Evolutionary conservation across 2,113 vertebrate species (phyloP), one percentile per base, ranked within the genome.

Genomic region (Ardeotis arabs): DNA sequence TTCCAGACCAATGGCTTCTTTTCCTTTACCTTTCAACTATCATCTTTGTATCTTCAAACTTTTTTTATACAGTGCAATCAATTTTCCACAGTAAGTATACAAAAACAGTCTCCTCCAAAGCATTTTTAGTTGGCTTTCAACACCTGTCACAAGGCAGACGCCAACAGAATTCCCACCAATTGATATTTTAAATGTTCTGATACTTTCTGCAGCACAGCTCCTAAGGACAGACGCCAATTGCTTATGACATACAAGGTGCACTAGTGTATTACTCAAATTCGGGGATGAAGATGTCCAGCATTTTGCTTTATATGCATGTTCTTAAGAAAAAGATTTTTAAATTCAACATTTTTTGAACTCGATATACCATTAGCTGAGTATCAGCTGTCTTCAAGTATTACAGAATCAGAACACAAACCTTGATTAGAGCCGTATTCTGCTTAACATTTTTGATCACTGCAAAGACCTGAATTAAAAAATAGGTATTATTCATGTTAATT

Each of bases 171-270:
- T 79, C 29, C 55, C 45, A 69, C 11, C 33, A 68, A 90, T 5
- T 52, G 12, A 19, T 37, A 72, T 45, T 93, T 87, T n/a, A 89
- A 53, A 49, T 37, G 19, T 59, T 49, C 83, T 73, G 27, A 10
- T 73, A 50, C 3, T 24, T 52, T 67, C 35, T 50, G 69, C 37
- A 88, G 73, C 56, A 70, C 44, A 76, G 0, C 14, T 81, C 35
- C 56, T 76, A 25, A 19, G 73, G 35, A 80, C 35, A 75, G 24
- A 47, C 0, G 2, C 14, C 3, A 1, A 16, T 1, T 31, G 24
- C 8, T 68, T 82, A 62, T 76, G 35, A 76, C 7, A 17, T 25
- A 59, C 27, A 96, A 75, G 14, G 60, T 16, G 14, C 45, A 53
- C 9, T 62, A 8, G 68, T 10, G 14, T 9, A 81, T 49, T 90